phyloP scores from a whole-genome alignment of 2,888 invertebrate species.

The Ctena decussata region DNA sequence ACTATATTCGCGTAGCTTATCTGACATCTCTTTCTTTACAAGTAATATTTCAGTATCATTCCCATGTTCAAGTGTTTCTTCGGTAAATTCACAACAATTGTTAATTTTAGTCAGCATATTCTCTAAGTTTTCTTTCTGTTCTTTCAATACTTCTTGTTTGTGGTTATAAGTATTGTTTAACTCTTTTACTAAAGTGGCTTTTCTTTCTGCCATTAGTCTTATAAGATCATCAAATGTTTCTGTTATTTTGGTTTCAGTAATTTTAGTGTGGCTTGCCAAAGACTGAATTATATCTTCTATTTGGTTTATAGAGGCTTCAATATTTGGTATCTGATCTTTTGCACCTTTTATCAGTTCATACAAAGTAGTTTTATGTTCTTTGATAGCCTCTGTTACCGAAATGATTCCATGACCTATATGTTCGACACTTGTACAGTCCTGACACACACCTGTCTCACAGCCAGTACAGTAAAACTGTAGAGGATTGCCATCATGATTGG shows the following conservation, averaged over 20 bases:
- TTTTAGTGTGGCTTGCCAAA: slow-evolving; percentile 74
- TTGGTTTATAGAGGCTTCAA: slow-evolving; percentile 83
- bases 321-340: slow-evolving; percentile 83
- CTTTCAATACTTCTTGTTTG: slow-evolving; percentile 84
- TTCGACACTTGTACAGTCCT: slow-evolving; percentile 87
- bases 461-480: slow-evolving; percentile 87
- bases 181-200: slow-evolving; percentile 82
- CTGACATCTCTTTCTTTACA: slow-evolving; percentile 88
- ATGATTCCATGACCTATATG: slow-evolving; percentile 87
- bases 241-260: slow-evolving; percentile 82
- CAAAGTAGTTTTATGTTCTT: slow-evolving; percentile 85
- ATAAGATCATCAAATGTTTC: slow-evolving; percentile 85
- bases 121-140: slow-evolving; percentile 85
- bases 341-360: slow-evolving; percentile 83
- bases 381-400: slow-evolving; percentile 87
- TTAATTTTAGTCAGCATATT: slow-evolving; percentile 86
- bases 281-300: slow-evolving; percentile 80
- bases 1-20: slow-evolving; percentile 86
- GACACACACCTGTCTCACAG: slow-evolving; percentile 88
- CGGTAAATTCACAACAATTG: slow-evolving; percentile 87
- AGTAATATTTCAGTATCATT: slow-evolving; percentile 88
- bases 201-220: slow-evolving; percentile 83
- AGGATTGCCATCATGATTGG: slow-evolving; percentile 84
- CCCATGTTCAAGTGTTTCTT: slow-evolving; percentile 87
- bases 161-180: slow-evolving; percentile 82